Evolutionary conservation across 2,797 vertebrate species (phyloP).

Genomic region (Rhincodon typus): DNA sequence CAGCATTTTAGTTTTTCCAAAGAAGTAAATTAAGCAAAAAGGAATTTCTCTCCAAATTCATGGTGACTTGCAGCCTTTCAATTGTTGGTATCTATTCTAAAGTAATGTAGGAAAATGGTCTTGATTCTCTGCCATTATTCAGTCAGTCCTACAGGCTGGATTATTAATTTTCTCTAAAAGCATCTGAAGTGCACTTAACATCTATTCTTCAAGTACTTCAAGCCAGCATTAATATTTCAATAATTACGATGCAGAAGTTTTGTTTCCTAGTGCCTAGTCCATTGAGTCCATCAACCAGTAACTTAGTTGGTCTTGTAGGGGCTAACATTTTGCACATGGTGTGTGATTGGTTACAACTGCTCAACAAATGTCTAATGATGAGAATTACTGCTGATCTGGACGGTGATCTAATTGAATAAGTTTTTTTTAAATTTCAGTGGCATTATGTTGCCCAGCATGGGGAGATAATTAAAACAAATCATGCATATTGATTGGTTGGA

Average conservation of each 20-base stretch:
- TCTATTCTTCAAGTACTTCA: constrained; percentile 3
- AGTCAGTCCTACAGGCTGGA: not conserved
- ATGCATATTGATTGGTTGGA: not conserved
- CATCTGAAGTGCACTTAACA: not conserved
- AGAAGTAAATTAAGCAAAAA: not conserved
- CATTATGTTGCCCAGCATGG: not conserved
- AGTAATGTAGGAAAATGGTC: not conserved
- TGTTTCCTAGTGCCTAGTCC: not conserved
- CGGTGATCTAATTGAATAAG: not conserved
- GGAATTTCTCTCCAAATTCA: not conserved
- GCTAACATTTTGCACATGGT: not conserved
- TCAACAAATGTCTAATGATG: not conserved
- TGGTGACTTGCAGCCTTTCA: not conserved
- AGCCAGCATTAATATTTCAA: constrained; percentile 30
- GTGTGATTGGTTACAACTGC: not conserved
- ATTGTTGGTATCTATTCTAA: not conserved
- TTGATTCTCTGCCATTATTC: not conserved
- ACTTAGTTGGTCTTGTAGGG: not conserved
- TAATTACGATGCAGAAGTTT: not conserved
- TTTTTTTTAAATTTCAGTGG: not conserved
- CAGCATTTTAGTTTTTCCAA: not conserved
- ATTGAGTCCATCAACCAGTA: not conserved
- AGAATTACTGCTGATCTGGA: not conserved
- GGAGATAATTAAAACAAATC: not conserved
- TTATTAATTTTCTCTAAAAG: constrained; percentile 31